These are phyloP conservation scores for Morone saxatilis DNA, from an alignment of 2,113 vertebrate genomes.

Conservation along the genomic window DNA sequence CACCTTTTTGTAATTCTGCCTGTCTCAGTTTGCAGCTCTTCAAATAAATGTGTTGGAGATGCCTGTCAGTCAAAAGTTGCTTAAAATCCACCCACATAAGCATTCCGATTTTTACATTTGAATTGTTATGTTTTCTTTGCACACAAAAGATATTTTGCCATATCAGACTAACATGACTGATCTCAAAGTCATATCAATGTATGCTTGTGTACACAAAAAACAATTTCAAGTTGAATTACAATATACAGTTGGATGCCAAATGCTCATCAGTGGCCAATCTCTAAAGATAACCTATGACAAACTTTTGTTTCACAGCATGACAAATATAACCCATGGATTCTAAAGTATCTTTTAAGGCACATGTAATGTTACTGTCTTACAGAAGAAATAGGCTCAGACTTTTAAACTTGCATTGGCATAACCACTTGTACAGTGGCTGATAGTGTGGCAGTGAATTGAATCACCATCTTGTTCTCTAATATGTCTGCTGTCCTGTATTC, in stretches of 20 bases:
- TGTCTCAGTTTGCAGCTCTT: conserved; percentile 26
- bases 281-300: not conserved
- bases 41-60: conserved; percentile 44
- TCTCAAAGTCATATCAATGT: not conserved
- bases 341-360: not conserved
- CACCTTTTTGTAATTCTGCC: conserved; percentile 44
- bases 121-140: not conserved
- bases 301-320: not conserved
- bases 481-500: conserved; percentile 55
- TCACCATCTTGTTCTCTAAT: conserved; percentile 54
- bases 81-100: conserved; percentile 20
- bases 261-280: not conserved
- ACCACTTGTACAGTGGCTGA: conserved; percentile 24
- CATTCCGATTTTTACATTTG: not conserved
- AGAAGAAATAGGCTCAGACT: conserved; percentile 3
- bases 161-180: not conserved
- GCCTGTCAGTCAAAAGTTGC: conserved; percentile 52
- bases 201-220: not conserved
- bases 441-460: conserved; percentile 67
- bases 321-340: not conserved
- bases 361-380: not conserved
- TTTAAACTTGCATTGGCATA: conserved; percentile 6
- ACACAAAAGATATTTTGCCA: not conserved
- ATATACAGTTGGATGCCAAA: not conserved
- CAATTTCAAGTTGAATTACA: not conserved